phyloP scores from a whole-genome alignment of 2,113 vertebrate genomes.

The Callipepla squamata region DNA sequence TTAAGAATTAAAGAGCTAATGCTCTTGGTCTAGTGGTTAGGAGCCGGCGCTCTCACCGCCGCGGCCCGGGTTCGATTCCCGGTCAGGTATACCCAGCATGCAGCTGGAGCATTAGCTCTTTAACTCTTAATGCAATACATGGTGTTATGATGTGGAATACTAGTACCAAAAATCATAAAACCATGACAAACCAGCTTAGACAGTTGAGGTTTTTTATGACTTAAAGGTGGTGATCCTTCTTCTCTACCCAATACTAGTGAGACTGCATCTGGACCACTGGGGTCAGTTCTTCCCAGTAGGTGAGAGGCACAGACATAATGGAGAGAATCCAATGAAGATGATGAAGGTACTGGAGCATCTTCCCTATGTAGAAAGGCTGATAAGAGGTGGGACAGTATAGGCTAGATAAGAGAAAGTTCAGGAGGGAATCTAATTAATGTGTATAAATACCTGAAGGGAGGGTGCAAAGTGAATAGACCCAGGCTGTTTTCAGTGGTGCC shows the following conservation, averaged over 20 bases:
- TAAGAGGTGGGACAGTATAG: neutral
- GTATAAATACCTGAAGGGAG: neutral
- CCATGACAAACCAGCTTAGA: too few relatives aligned
- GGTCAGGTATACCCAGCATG: slow-evolving; percentile 61
- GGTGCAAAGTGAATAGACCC: neutral
- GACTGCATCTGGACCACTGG: neutral
- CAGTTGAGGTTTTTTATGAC: too few relatives aligned
- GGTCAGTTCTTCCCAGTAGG: neutral
- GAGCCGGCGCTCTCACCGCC: slow-evolving; percentile 73
- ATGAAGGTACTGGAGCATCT: neutral
- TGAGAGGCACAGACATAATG: neutral
- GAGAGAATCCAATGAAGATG: neutral
- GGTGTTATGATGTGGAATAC: too few relatives aligned
- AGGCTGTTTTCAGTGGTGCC: neutral
- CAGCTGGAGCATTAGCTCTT: too few relatives aligned
- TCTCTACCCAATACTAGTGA: neutral
- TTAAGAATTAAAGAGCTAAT: too few relatives aligned
- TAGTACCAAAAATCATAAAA: too few relatives aligned
- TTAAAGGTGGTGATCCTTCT: neutral
- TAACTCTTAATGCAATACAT: too few relatives aligned
- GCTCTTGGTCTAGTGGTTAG: too few relatives aligned
- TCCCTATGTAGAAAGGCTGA: neutral
- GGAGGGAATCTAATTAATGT: neutral
- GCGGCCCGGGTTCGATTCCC: slow-evolving; percentile 81
- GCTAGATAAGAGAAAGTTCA: neutral